These are phyloP conservation scores for Passer montanus DNA, from an alignment of 2,113 vertebrate genomes.

Conservation along the genomic window DNA sequence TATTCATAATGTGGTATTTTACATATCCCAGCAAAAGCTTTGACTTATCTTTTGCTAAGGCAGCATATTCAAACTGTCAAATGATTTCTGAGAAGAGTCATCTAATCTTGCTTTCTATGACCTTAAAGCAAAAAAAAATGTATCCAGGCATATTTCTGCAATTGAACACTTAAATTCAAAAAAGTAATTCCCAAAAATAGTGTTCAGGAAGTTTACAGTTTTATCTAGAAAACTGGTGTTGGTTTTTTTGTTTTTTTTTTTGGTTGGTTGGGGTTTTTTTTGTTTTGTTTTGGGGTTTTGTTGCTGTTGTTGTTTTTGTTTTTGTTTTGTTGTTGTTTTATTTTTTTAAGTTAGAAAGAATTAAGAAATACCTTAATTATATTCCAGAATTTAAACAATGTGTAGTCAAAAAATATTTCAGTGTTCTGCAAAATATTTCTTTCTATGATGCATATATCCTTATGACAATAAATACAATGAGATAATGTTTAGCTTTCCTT, in stretches of 20 bases:
- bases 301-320: too few species aligned
- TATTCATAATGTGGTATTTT: neutral
- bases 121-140: neutral
- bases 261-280: neutral
- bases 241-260: too few species aligned
- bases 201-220: neutral
- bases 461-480: neutral
- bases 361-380: neutral
- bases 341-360: neutral
- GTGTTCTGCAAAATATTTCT: neutral
- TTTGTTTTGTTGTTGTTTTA: neutral
- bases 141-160: neutral
- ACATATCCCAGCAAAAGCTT: neutral
- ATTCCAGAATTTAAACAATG: neutral
- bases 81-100: neutral
- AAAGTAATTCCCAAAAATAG: neutral
- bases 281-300: too few species aligned
- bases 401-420: neutral
- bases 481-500: neutral
- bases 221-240: neutral
- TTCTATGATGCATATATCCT: neutral
- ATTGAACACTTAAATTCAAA: neutral
- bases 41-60: neutral
- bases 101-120: neutral
- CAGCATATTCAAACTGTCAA: neutral